Evolutionary conservation across 1,140 invertebrate species (phyloP), one percentile per base, ranked within the genome.

Genomic region (Solenopsis invicta): DNA sequence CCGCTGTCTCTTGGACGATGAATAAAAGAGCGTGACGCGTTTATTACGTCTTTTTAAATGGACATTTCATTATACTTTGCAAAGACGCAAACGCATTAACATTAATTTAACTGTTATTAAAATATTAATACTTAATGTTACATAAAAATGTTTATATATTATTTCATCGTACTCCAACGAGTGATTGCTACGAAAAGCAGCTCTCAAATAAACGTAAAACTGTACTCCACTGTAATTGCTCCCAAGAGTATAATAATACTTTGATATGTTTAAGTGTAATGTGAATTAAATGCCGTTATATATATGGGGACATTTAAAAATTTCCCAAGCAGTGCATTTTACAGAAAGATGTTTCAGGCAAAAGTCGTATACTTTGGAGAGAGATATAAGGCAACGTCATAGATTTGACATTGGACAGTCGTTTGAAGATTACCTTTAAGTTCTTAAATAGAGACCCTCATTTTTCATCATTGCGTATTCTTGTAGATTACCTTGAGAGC

Each of bases 11-110:
- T 74, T 37, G 67, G n/a, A 59, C 54, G 18, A 74, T 50, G 54
- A 84, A 75, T 74, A 48, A 84, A 74, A 84, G 54, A 84, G 54
- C 54, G n/a, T 48, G 41, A 29, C n/a, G 29, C 69, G 34, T 75
- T 84, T 13, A 50, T 84, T 61, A 61, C 13, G 66, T 37, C 66
- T 75, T 74, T 84, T 75, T 41, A 84, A 75, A 84, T 50, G 29
- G n/a, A 75, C 12, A 29, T 84, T 75, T 74, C 45, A 74, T 69
- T 81, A 41, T 52, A 21, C 56, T 71, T 72, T 74, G 9, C 10
- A 41, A 71, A 81, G 13, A 10, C 12, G 24, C 24, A 66, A 5
- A 80, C 75, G 29, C 24, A 64, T 45, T 80, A 69, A 54, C 9
- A 18, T 67, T 54, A 52, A 81, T 2, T 29, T 29, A 50, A 50